A percentile compares a stretch with the other conserved stretches of the same genome.
phyloP scores from a whole-genome alignment of 1,140 invertebrate genomes.

The Sesamia nonagrioides region DNA sequence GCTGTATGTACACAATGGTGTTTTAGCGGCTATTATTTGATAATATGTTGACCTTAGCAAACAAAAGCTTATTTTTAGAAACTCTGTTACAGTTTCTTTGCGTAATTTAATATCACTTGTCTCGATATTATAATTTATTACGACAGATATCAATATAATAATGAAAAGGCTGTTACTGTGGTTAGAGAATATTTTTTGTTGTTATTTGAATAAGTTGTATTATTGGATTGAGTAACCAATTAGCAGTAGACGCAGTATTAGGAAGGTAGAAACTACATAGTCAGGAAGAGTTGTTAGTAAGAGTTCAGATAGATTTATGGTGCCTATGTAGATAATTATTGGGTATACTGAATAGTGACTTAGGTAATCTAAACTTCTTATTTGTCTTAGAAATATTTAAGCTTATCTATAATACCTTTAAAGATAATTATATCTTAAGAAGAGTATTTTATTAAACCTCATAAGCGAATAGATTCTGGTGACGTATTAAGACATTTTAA shows the following conservation, averaged over 20 bases:
- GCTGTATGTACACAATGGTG: neutral
- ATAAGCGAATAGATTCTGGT: too few species aligned
- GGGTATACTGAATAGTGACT: neutral
- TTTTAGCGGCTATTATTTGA: neutral
- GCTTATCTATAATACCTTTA: too few species aligned
- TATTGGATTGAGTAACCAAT: conserved; percentile 28
- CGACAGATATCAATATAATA: conserved; percentile 40
- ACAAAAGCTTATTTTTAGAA: conserved; percentile 34
- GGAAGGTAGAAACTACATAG: neutral
- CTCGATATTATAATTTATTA: conserved; percentile 16
- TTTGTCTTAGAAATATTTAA: neutral
- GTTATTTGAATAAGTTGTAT: conserved; percentile 1
- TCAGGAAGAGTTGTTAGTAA: conserved; percentile 8
- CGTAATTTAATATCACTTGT: conserved; percentile 39
- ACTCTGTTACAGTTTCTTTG: conserved; percentile 3
- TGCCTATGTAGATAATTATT: neutral
- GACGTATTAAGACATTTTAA: too few species aligned
- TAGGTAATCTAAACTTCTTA: neutral
- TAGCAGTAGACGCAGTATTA: neutral
- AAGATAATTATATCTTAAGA: too few species aligned
- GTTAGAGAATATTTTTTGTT: conserved; percentile 1
- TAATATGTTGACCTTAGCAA: conserved; percentile 6
- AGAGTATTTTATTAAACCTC: too few species aligned
- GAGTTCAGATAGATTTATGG: conserved; percentile 11
- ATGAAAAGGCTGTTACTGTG: conserved; percentile 3